Percentiles rank a stretch among this genome's conserved stretches.
phyloP scores from a whole-genome alignment of 2,113 vertebrate genomes.

The Malurus cyaneus region DNA sequence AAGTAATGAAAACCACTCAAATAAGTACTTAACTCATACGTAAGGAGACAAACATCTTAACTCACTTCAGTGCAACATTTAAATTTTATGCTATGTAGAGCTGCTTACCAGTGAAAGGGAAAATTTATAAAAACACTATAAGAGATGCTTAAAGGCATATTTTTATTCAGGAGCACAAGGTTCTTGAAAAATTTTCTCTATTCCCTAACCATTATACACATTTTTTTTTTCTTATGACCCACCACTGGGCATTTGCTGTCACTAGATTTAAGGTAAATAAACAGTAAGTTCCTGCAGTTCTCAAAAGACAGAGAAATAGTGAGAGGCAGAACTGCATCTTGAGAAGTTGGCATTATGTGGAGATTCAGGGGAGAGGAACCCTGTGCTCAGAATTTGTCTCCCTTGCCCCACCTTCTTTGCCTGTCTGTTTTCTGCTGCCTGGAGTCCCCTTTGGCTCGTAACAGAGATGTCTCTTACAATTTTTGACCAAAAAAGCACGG shows the following conservation, averaged over 20 bases:
- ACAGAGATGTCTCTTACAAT: too few species aligned
- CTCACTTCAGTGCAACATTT: background rate
- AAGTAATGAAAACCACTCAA: background rate
- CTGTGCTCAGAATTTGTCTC: background rate
- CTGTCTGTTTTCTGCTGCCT: background rate
- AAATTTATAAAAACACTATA: background rate
- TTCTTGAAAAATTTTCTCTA: background rate
- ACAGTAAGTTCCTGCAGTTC: background rate
- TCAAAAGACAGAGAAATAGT: background rate
- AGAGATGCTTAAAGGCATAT: background rate
- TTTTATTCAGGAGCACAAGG: background rate
- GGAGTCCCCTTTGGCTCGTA: background rate
- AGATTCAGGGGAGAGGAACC: background rate
- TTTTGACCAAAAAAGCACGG: too few species aligned
- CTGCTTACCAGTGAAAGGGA: background rate
- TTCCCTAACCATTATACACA: background rate
- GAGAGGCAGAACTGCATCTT: background rate
- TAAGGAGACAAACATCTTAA: background rate
- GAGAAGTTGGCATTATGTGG: background rate
- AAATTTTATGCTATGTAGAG: background rate
- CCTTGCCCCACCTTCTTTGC: background rate
- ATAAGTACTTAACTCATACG: background rate
- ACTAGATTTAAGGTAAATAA: background rate
- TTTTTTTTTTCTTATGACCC: background rate
- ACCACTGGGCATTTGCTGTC: background rate